Base-by-base conservation (phyloP, 2,797 vertebrate genomes). In the Catostomus latipinnis region DNA sequence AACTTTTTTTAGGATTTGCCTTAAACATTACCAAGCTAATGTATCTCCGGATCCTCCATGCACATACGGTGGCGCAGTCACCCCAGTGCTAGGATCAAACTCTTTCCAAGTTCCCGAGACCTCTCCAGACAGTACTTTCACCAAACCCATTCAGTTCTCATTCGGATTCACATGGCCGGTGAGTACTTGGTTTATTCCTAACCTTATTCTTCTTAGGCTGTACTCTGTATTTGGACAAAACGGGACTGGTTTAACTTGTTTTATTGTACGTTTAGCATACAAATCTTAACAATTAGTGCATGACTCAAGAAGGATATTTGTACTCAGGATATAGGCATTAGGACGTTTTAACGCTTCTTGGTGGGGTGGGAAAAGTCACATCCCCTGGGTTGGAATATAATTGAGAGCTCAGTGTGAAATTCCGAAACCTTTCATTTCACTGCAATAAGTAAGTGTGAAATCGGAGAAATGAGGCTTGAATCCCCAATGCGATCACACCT, bases 131-230 rank as follows among this genome's bases (percentile, higher is more conserved):
- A 93, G 93, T 45, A 83, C 92, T 61, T 98, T 98, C 92, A 96
- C 92, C 92, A 99, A 98, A 87, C 97, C 97, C 11, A 95, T 98
- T 81, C 95, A 93, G 76, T 99, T 98, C 86, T 90, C 95, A n/a
- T 96, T 98, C 74, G 96, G 95, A 81, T 98, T 98, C 94, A 98
- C 98, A 48, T 98, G 97, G 97, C 98, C 98, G 87, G 98, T 98
- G 91, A 97, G 97, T 94, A 66, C 46, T 85, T 81, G 71, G 52
- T 82, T 88, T 86, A 85, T 80, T 60, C 13, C 11, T 65, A 34
- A 34, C 34, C 6, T 45, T 46, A 34, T 34, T 34, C 2, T 34
- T 2, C 34, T 34, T 34, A 34, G 34, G 34, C 34, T 45, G 62
- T n/a, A 13, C 34, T 34, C 3, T 34, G 34, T 34, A 65, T 65